These are phyloP conservation scores for Odontomachus brunneus DNA, from an alignment of 1,140 invertebrate genomes.

Conservation along the genomic window DNA sequence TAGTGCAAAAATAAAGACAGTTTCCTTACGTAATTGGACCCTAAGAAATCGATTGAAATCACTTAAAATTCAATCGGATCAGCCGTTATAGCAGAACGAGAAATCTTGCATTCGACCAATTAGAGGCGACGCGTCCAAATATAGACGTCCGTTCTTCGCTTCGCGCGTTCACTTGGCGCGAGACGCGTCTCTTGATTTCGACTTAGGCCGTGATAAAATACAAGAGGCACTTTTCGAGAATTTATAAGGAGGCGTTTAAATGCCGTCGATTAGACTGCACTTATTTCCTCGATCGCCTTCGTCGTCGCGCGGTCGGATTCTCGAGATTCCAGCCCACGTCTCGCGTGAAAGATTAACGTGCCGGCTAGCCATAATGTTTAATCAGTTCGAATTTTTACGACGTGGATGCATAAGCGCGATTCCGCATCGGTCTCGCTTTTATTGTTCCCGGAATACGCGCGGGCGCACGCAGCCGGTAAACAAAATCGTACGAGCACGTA, in stretches of 20 bases:
- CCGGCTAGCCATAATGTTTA: constrained; percentile 23
- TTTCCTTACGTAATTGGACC: no score
- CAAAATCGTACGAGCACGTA: no score
- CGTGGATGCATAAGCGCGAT: constrained; percentile 9
- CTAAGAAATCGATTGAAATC: no score
- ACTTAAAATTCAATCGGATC: no score
- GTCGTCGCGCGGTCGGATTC: constrained; percentile 16
- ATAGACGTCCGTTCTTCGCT: no score
- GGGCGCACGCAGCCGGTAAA: no score
- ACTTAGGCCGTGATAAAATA: neutral
- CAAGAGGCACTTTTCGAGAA: constrained; percentile 22
- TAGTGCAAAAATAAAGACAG: no score
- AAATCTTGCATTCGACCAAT: no score
- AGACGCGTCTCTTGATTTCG: no score
- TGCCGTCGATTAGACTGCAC: constrained; percentile 33
- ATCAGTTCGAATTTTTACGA: constrained; percentile 60
- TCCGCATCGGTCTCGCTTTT: constrained; percentile 28
- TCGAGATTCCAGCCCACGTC: constrained; percentile 16
- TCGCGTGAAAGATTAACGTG: constrained; percentile 46
- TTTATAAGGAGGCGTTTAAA: constrained; percentile 28
- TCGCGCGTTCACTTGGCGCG: no score
- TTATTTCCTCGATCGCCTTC: constrained; percentile 18
- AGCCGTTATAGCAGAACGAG: no score
- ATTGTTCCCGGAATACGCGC: constrained; percentile 41
- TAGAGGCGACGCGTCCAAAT: no score